These are phyloP conservation scores for roundworm (Caenorhabditis elegans) DNA, from an alignment of 1,140 invertebrate species.

Conservation along the genomic window DNA sequence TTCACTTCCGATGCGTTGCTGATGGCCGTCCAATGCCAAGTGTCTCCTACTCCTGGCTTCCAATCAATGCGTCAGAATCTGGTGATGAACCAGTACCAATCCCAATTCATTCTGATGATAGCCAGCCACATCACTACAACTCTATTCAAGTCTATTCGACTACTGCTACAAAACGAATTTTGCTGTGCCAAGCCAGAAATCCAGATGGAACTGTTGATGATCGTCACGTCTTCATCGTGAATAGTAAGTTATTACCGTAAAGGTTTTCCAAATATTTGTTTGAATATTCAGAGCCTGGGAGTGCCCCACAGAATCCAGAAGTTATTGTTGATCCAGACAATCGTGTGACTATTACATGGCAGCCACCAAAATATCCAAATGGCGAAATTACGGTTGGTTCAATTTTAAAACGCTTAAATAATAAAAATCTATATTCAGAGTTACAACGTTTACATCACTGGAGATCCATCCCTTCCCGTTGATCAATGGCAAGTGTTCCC, in stretches of 20 bases:
- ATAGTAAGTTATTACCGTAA: constrained; percentile 44
- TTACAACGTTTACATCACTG: constrained; percentile 61
- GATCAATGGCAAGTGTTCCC: constrained; percentile 64
- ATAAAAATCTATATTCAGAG: constrained; percentile 37
- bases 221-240: constrained; percentile 57
- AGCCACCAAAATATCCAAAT: constrained; percentile 62
- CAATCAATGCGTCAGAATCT: constrained; percentile 56
- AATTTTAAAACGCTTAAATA: not conserved
- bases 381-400: constrained; percentile 54
- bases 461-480: constrained; percentile 62
- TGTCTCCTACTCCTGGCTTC: constrained; percentile 65
- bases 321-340: constrained; percentile 62
- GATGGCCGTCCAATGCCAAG: constrained; percentile 60
- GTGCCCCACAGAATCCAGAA: constrained; percentile 53
- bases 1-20: constrained; percentile 61
- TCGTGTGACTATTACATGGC: constrained; percentile 60
- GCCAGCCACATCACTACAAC: constrained; percentile 56
- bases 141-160: constrained; percentile 56
- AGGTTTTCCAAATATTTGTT: not conserved
- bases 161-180: constrained; percentile 54
- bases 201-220: constrained; percentile 59
- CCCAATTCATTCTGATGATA: constrained; percentile 41
- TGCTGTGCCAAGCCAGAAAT: constrained; percentile 64
- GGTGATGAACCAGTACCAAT: constrained; percentile 60
- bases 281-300: constrained; percentile 58